Evolutionary conservation across 2,113 vertebrate species (phyloP).

Genomic region (Panthera leo): DNA sequence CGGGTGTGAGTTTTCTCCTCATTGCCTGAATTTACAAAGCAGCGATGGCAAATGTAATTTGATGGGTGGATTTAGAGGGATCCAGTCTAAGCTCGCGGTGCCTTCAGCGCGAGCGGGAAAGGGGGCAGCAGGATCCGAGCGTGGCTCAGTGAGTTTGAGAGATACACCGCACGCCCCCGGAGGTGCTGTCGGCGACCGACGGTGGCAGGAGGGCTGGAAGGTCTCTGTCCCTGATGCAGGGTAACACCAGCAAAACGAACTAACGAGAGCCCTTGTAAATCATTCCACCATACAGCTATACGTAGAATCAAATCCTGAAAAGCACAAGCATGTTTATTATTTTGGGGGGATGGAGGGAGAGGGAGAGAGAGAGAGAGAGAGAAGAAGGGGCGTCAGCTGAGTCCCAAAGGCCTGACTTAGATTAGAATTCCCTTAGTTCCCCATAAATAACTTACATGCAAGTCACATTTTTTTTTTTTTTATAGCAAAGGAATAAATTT

Average conservation of each 20-base stretch:
- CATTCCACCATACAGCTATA: fast-evolving
- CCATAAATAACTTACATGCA: not conserved
- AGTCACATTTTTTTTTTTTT: not conserved
- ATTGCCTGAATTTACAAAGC: not conserved
- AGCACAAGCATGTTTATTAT: not conserved
- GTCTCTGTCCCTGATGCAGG: fast-evolving
- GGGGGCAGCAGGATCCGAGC: not conserved
- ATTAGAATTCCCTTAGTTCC: not conserved
- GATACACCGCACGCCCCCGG: fast-evolving
- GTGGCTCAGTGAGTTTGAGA: fast-evolving
- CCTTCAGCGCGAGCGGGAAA: fast-evolving
- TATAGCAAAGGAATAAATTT: not conserved
- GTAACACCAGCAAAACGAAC: not conserved
- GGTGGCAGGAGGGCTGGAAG: fast-evolving
- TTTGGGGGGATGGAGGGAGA: too few species aligned
- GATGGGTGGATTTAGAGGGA: fast-evolving
- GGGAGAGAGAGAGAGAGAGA: not conserved
- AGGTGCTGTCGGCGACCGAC: fast-evolving
- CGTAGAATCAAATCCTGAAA: not conserved
- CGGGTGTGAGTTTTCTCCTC: not conserved
- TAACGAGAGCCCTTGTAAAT: not conserved
- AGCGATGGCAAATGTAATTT: fast-evolving
- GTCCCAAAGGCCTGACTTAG: not conserved
- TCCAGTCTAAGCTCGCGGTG: not conserved
- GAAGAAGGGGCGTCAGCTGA: not conserved